Evolutionary conservation across 1,140 invertebrate species (phyloP), one percentile per base, ranked within the genome.

Genomic region (Panagrolaimus sp.): DNA sequence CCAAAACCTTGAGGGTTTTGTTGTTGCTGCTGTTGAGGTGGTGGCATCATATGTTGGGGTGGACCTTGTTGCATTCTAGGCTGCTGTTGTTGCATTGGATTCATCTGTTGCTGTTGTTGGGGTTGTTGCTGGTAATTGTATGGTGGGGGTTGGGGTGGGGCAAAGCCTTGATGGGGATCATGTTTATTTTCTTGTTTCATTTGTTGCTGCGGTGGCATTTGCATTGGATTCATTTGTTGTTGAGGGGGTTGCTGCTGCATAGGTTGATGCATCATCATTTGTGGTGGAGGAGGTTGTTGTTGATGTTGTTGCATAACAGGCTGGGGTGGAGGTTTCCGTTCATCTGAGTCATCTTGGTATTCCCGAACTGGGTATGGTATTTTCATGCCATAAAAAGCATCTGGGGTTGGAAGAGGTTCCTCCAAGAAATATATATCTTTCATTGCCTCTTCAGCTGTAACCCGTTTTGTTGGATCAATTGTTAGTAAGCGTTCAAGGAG

Each of bases 281-380:
- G 32, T 4, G 32, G 32, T 4, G 32, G 32, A 7, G 32, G 32
- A 38, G 32, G 32, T 38, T 38, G 32, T 38, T 58, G 47, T 3
- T 48, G 47, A 1, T 48, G 52, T 58, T 58, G 52, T 58, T 63
- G 24, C 26, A 75, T 17, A 32, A 52, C 24, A 8, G 48, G 38
- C 24, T 70, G 44, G 12, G 14, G 15, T 28, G 62, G 67, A 15
- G 43, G 28, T 4, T 81, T 85, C 68, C 98, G 94, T 79, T 94
- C 93, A 81, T 97, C 93, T 75, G 98, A 95, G 81, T 98, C 94
- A 17, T 92, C 96, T 63, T 98, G 87, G 85, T 98, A 98, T 84
- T 98, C 95, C 78, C 95, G 86, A 85, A 98, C 98, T 1, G 95
- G 95, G 86, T 98, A 99, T 1, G 96, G 96, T 84, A 99, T 98